Conservation (phyloP, 2,888 invertebrate species). For the Eupeodes latifasciatus region DNA sequence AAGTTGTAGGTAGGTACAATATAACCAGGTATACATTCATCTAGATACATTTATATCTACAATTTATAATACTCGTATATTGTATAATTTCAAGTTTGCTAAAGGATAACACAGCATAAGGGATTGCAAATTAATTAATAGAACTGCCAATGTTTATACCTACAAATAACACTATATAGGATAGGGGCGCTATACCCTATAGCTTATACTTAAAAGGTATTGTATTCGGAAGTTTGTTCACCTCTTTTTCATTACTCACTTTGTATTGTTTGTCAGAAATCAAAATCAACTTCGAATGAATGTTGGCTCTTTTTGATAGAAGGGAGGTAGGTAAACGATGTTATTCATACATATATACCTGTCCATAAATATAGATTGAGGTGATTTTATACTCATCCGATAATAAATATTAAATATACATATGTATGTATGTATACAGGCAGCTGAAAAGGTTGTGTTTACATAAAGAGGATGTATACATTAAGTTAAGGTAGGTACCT, state of each 20-base stretch:
- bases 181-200: constrained; percentile 22
- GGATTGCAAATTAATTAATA: constrained; percentile 57
- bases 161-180: not conserved
- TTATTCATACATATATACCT: not conserved
- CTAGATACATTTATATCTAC: not conserved
- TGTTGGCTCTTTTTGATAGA: not conserved
- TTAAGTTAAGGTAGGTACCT: not conserved
- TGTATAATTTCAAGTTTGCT: constrained; percentile 11
- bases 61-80: no score
- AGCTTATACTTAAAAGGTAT: constrained; percentile 1
- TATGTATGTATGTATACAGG: not conserved
- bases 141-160: not conserved
- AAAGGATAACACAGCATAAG: constrained; percentile 33
- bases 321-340: not conserved
- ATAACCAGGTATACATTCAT: not conserved
- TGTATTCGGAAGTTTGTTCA: constrained; percentile 40
- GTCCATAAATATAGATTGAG: not conserved
- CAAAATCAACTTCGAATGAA: constrained; percentile 6
- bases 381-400: constrained; percentile 35
- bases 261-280: constrained; percentile 24
- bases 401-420: constrained; percentile 52
- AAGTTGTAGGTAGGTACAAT: no score
- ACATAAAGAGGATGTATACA: not conserved
- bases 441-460: constrained; percentile 34
- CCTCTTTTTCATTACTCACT: constrained; percentile 27